Base-by-base conservation (phyloP, 2,888 invertebrate species). In the Drosophila falleni region DNA sequence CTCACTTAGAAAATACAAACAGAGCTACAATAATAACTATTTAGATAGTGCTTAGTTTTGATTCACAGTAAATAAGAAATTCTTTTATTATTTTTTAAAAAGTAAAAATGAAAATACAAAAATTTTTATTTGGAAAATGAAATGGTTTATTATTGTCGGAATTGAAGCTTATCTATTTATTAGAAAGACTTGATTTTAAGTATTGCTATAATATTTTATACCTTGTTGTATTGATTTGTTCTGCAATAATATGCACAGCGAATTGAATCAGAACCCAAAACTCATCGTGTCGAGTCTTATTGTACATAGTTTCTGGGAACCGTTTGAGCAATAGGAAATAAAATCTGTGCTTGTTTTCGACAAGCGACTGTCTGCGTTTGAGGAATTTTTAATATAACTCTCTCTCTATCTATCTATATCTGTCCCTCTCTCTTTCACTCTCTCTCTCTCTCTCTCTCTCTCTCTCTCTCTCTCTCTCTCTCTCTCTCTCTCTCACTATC, bases 331-430 rank as follows among this genome's bases (percentile, higher is more conserved):
- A 58, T 35, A 23, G 41, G 51, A 62, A 51, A 58, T 59, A 39
- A 15, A 55, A 44, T 53, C 15, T 33, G 35, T 33, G 37, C 19
- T 23, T 31, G 16, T 31, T 10, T 10, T 9, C 16, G 19, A 54
- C 35, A 19, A 23, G 44, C 46, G 33, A 26, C 11, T 47, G 42
- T 55, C 42, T 60, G 61, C 53, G 54, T n/a, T 66, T 64, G 33
- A 44, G 60, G 73, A 73, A 80, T 73, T 73, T 75, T 65, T 66
- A 68, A 68, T 81, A 61, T 55, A 37, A 31, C 26, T 33, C 35
- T 33, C 5, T 4, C 6, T 26, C 26, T 26, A 0, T 6, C 26
- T 26, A 0, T 26, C 6, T 26, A n/a, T n/a, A n/a, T n/a, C n/a
- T n/a, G n/a, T n/a, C n/a, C n/a, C n/a, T n/a, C n/a, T n/a, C n/a